Conservation (phyloP, 1,140 invertebrate genomes). For the Drosophila burlai region DNA sequence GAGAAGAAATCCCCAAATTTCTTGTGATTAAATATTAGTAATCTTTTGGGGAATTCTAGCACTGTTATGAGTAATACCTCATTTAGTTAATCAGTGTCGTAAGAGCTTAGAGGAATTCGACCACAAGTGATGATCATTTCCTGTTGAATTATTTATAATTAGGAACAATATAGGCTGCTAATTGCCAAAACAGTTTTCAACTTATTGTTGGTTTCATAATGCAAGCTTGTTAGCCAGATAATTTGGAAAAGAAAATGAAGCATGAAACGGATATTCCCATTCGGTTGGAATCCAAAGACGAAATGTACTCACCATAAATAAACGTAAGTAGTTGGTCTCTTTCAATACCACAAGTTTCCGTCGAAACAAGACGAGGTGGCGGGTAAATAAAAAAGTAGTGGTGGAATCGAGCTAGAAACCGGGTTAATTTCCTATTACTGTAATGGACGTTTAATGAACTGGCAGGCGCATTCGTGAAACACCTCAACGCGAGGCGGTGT, state of each 20-base stretch:
- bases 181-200: constrained; percentile 1
- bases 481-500: constrained; percentile 31
- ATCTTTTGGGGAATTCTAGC: neutral
- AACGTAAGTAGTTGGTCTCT: constrained; percentile 44
- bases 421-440: constrained; percentile 77
- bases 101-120: neutral
- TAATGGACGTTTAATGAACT: constrained; percentile 74
- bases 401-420: constrained; percentile 56
- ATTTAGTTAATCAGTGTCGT: neutral
- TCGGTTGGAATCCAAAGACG: constrained; percentile 45
- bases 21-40: neutral
- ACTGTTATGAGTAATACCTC: constrained; percentile 11
- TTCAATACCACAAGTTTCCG: constrained; percentile 65
- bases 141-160: neutral
- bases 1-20: neutral
- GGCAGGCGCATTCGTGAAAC: constrained; percentile 47
- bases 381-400: constrained; percentile 6
- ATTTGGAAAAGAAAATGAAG: constrained; percentile 15
- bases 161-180: neutral
- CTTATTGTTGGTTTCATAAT: constrained; percentile 7
- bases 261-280: constrained; percentile 54
- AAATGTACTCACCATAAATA: constrained; percentile 55
- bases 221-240: neutral
- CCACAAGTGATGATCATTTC: neutral
- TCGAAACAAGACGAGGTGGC: constrained; percentile 21